phyloP scores from a whole-genome alignment of 92 coral and sea anemone genomes.

The Porites rus region DNA sequence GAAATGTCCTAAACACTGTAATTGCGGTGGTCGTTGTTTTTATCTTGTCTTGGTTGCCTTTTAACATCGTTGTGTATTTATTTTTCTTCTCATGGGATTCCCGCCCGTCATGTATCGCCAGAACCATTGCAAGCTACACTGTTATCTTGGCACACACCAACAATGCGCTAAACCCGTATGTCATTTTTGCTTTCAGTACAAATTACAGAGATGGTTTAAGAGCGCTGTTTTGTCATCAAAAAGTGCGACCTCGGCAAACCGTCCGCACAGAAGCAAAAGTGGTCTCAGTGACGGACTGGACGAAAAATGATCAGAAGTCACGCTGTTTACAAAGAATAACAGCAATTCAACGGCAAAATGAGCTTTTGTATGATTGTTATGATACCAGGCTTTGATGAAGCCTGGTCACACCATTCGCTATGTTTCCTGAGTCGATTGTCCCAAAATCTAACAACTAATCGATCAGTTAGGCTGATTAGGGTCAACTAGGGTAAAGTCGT shows the following conservation, averaged over 20 bases:
- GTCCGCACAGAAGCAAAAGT: not conserved
- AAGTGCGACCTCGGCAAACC: not conserved
- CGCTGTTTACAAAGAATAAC: not conserved
- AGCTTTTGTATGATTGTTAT: not conserved
- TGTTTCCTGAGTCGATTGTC: too few relatives aligned
- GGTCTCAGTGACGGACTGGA: not conserved
- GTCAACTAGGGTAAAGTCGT: too few relatives aligned
- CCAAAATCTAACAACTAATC: too few relatives aligned
- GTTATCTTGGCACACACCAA: constrained; percentile 55
- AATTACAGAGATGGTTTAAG: constrained; percentile 59
- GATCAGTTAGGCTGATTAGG: too few relatives aligned
- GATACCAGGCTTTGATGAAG: constrained; percentile 7
- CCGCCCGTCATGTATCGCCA: constrained; percentile 38
- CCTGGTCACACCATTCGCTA: not conserved
- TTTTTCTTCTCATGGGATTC: constrained; percentile 39
- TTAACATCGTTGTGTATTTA: constrained; percentile 51
- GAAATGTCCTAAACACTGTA: constrained; percentile 65
- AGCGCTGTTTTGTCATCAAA: not conserved
- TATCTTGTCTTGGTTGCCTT: constrained; percentile 63
- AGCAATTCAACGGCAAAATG: not conserved
- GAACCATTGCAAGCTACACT: constrained; percentile 13
- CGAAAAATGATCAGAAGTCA: not conserved
- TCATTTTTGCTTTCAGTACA: constrained; percentile 52
- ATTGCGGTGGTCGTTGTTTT: constrained; percentile 69
- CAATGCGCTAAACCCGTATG: constrained; percentile 46